Evolutionary conservation across 64 coral and sea anemone species (phyloP), one percentile per base, ranked within the genome.

Genomic region (Platygyra sinensis): DNA sequence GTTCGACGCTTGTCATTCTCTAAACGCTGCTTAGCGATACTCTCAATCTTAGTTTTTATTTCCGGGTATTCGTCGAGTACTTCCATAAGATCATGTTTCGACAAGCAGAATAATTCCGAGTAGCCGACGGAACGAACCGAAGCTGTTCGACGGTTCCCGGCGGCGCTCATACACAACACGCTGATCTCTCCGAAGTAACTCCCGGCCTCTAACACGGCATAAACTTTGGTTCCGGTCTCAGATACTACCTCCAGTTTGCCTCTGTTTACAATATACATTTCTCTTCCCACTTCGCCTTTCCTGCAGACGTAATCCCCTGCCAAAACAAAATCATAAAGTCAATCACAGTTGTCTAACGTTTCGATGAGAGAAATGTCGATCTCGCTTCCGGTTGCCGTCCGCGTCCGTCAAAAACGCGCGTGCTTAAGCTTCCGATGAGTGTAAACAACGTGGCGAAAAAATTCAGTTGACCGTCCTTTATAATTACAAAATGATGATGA

Each of bases 101-200:
- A 94, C 29, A 98, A 89, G 31, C 90, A 93, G 38, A 98, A 98
- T 54, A 98, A 42, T 59, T 98, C 96, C 10, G 96, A 95, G 67
- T 98, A 98, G 30, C 96, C 96, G 0, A 98, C 96, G 13, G 96
- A 98, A 15, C 96, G 89, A n/a, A 98, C 96, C 36, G 96, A 98
- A 2, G 96, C 96, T 20, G 96, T 98, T 8, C 96, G 82, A 24
- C 96, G 86, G 71, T 98, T 98, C 67, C 96, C 93, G 1, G 90
- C 87, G 31, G 82, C 81, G 30, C 96, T 91, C 87, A 98, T 87
- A 51, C 90, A 89, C 24, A 98, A 78, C 4, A 98, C 87, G 72
- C 96, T 98, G 15, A 98, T 98, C 62, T 98, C 96, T n/a, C 96
- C 96, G 76, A 98, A 98, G 77, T 98, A 98, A 61, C 96, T 98